Conservation (phyloP, 2,113 vertebrate genomes). For the Scortum barcoo region DNA sequence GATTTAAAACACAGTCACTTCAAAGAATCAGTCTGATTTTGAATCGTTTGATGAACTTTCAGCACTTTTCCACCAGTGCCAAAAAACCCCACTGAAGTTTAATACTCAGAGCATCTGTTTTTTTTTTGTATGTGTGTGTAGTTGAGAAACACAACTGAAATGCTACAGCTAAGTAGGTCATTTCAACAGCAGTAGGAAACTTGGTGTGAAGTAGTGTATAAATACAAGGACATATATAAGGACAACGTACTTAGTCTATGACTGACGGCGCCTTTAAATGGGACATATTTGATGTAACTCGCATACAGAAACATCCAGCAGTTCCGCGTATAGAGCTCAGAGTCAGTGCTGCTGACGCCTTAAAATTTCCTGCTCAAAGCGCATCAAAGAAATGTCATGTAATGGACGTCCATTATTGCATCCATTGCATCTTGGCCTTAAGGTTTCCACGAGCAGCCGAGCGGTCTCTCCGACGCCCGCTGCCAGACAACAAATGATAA, state of each 20-base stretch:
- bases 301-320: slow-evolving; percentile 21
- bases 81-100: not conserved
- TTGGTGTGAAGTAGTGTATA: not conserved
- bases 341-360: slow-evolving; percentile 15
- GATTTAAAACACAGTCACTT: not conserved
- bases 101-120: not conserved
- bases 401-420: slow-evolving; percentile 33
- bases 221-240: slow-evolving; percentile 14
- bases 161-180: not conserved
- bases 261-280: not conserved
- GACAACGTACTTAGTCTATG: not conserved
- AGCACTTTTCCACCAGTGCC: not conserved
- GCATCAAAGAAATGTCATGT: slow-evolving; percentile 50
- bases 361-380: slow-evolving; percentile 16
- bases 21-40: not conserved
- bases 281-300: not conserved
- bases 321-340: not conserved
- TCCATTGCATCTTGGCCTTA: slow-evolving; percentile 21
- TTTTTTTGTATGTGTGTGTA: no score
- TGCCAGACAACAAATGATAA: slow-evolving; percentile 19
- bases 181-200: not conserved
- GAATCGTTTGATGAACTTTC: not conserved
- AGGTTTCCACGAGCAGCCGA: slow-evolving; percentile 20
- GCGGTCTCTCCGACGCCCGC: not conserved
- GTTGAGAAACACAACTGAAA: not conserved